Evolutionary conservation across 2,888 invertebrate species (phyloP), one percentile per base, ranked within the genome.

Genomic region (Eupithecia dodoneata): DNA sequence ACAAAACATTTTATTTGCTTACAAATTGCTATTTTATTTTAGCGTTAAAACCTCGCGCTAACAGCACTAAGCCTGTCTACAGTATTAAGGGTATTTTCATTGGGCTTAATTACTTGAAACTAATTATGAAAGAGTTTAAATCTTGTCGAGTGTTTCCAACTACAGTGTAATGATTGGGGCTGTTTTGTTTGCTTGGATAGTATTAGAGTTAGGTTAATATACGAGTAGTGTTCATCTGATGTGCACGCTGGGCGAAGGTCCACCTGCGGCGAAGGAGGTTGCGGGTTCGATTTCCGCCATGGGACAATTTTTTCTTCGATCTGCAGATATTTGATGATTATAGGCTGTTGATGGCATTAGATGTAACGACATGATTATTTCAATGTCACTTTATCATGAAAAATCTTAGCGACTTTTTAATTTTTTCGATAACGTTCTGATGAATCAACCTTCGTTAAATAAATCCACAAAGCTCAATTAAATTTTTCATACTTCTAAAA

Each of bases 21-120:
- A 18, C 44, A 69, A 69, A 42, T 45, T 70, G 70, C 30, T 30
- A 30, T 30, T 30, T 30, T 30, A 30, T 30, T 30, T 18, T 45
- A n/a, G 45, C 41, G 49, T 13, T 41, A n/a, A 52, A 55, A 75
- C n/a, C 69, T 69, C 52, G 45, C 55, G 77, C 75, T 75, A 63
- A 45, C 2, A 59, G 87, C 83, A 81, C 84, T 83, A 79, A 83
- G 87, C 85, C 86, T 81, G 80, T 79, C 78, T 82, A 83, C 79
- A 81, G 85, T 84, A 87, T 87, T 88, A 88, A 83, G 83, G 83
- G 86, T 76, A 87, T 87, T 90, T 89, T 88, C 89, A 91, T 91
- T 90, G 87, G 88, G 87, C 89, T 88, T 90, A 90, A 91, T 90
- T 90, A 90, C 86, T 84, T 82, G 75, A 77, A 76, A 75, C 76